Conservation (phyloP, 2,888 invertebrate genomes). For the Drosophila eohydei region DNA sequence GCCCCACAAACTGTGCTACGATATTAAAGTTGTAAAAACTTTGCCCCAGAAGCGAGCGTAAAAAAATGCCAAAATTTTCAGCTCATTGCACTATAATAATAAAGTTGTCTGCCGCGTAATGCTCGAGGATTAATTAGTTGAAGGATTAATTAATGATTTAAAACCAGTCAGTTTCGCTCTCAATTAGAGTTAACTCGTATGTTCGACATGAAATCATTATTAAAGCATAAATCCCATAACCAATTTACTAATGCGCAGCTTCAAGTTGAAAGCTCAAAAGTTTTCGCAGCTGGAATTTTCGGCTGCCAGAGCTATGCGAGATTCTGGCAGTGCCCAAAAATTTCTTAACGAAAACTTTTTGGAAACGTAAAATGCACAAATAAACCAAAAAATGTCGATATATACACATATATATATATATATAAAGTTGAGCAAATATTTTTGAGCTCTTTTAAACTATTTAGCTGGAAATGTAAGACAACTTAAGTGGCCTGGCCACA, state of each 20-base stretch:
- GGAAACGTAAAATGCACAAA: not conserved
- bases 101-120: not conserved
- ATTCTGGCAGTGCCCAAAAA: not conserved
- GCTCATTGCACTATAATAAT: conserved; percentile 7
- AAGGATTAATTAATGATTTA: conserved; percentile 12
- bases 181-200: conserved; percentile 35
- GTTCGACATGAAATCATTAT: conserved; percentile 10
- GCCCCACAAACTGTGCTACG: conserved; percentile 42
- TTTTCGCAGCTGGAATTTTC: conserved; percentile 7
- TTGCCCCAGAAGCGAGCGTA: not conserved
- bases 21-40: not conserved
- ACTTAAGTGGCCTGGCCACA: not conserved
- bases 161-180: conserved; percentile 20
- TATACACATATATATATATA: not conserved
- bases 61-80: not conserved
- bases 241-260: conserved; percentile 14
- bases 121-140: conserved; percentile 24
- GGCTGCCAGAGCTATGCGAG: conserved; percentile 1
- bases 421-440: not conserved
- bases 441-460: conserved; percentile 10
- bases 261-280: conserved; percentile 1
- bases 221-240: conserved; percentile 9
- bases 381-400: not conserved
- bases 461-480: not conserved
- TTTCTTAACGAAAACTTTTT: conserved; percentile 8